A percentile compares a stretch with the other conserved stretches of the same genome.
These are phyloP conservation scores for Drosophila falleni DNA, from an alignment of 2,888 invertebrate genomes.

Conservation along the genomic window DNA sequence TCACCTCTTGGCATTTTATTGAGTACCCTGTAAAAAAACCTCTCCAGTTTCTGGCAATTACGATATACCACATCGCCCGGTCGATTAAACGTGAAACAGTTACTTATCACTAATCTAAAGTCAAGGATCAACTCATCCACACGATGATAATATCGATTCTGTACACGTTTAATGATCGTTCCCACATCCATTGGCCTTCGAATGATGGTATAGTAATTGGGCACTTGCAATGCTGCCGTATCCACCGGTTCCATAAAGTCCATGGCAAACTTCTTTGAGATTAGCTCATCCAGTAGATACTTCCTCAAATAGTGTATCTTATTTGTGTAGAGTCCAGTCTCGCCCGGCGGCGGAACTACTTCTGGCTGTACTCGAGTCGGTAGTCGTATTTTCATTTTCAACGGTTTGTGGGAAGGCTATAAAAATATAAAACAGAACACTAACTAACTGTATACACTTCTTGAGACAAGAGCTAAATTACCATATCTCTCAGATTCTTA, in stretches of 20 bases:
- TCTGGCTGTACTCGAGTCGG: constrained; percentile 42
- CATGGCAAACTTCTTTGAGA: constrained; percentile 44
- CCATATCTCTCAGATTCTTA: not conserved
- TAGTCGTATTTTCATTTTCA: not conserved
- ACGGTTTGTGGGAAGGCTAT: constrained; percentile 2
- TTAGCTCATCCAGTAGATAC: constrained; percentile 48
- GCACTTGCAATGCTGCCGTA: constrained; percentile 10
- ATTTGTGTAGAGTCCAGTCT: constrained; percentile 41
- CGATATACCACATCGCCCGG: constrained; percentile 23
- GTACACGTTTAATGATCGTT: constrained; percentile 45
- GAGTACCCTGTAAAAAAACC: constrained; percentile 42
- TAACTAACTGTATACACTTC: not conserved
- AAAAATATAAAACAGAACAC: not conserved
- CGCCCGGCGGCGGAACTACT: constrained; percentile 28
- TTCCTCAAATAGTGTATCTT: constrained; percentile 52
- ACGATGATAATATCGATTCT: constrained; percentile 38
- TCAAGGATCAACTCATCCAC: constrained; percentile 34
- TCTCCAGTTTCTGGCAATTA: constrained; percentile 43
- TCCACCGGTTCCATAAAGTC: constrained; percentile 55
- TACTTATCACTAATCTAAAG: constrained; percentile 33
- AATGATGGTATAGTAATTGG: constrained; percentile 35
- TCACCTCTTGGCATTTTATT: constrained; percentile 42
- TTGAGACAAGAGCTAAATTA: not conserved
- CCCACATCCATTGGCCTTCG: constrained; percentile 47
- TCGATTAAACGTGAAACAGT: constrained; percentile 34